phyloP scores from a whole-genome alignment of 2,888 invertebrate genomes.

The Drosophila cognata region DNA sequence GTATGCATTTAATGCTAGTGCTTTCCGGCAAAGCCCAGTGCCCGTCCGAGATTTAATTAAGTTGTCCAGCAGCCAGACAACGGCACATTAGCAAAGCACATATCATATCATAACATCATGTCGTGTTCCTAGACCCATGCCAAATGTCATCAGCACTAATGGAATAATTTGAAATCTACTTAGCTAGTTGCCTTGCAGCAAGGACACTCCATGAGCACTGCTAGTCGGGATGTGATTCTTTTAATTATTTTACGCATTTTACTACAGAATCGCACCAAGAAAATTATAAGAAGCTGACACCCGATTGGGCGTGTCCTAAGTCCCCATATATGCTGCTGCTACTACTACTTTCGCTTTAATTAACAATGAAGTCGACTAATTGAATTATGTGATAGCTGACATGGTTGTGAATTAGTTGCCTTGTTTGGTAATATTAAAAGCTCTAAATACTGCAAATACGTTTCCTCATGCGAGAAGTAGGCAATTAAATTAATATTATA shows the following conservation, averaged over 20 bases:
- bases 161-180: constrained; percentile 81
- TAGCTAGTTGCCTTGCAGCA: constrained; percentile 53
- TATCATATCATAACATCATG: constrained; percentile 46
- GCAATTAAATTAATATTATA: constrained; percentile 30
- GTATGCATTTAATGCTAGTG: neutral
- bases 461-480: constrained; percentile 18
- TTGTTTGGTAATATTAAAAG: constrained; percentile 4
- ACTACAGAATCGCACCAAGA: constrained; percentile 44
- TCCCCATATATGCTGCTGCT: constrained; percentile 19
- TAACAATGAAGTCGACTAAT: constrained; percentile 65
- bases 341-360: constrained; percentile 49
- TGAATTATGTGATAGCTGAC: constrained; percentile 55
- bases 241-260: constrained; percentile 77
- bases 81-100: constrained; percentile 58
- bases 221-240: constrained; percentile 63
- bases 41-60: constrained; percentile 29
- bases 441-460: constrained; percentile 12
- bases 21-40: constrained; percentile 11
- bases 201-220: constrained; percentile 39
- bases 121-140: constrained; percentile 19
- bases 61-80: constrained; percentile 37
- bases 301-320: constrained; percentile 49
- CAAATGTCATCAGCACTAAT: constrained; percentile 79
- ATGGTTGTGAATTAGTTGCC: constrained; percentile 9
- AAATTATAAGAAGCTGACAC: constrained; percentile 44